These are phyloP conservation scores for Ochropleura leucogaster DNA, from an alignment of 2,888 invertebrate species.

Conservation along the genomic window DNA sequence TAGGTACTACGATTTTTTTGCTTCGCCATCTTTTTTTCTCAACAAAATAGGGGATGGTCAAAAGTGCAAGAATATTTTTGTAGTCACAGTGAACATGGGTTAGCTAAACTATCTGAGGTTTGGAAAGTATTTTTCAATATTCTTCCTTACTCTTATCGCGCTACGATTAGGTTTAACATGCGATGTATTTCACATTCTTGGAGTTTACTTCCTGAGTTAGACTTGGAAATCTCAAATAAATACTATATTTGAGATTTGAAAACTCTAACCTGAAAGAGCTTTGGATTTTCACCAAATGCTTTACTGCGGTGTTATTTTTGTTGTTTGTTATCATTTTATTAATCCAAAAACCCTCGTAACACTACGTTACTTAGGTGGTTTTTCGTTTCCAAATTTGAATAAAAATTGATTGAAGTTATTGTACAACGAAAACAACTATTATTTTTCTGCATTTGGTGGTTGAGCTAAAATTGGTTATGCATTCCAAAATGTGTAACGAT, in stretches of 20 bases:
- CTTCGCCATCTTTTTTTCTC: constrained; percentile 10
- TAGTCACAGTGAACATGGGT: not conserved
- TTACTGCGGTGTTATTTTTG: not conserved
- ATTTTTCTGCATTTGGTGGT: not conserved
- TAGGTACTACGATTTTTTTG: constrained; percentile 27
- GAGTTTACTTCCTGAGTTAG: not conserved
- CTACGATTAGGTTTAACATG: too few relatives aligned
- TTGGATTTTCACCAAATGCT: not conserved
- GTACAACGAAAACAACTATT: accelerated
- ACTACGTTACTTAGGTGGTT: not conserved
- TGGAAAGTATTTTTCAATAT: not conserved
- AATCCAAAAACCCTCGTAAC: not conserved
- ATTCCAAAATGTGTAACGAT: too few relatives aligned
- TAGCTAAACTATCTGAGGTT: not conserved
- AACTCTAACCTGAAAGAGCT: not conserved
- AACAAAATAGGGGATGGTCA: not conserved
- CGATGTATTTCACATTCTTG: too few relatives aligned
- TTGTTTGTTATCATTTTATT: not conserved
- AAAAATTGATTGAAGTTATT: not conserved
- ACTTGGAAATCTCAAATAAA: too few relatives aligned
- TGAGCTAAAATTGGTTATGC: not conserved
- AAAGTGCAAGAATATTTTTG: constrained; percentile 7
- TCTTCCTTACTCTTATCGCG: too few relatives aligned
- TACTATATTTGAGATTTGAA: not conserved
- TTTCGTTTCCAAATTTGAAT: not conserved